Evolutionary conservation across 92 coral and sea anemone species (phyloP), one percentile per base, ranked within the genome.

Genomic region (Palythoa grandis): DNA sequence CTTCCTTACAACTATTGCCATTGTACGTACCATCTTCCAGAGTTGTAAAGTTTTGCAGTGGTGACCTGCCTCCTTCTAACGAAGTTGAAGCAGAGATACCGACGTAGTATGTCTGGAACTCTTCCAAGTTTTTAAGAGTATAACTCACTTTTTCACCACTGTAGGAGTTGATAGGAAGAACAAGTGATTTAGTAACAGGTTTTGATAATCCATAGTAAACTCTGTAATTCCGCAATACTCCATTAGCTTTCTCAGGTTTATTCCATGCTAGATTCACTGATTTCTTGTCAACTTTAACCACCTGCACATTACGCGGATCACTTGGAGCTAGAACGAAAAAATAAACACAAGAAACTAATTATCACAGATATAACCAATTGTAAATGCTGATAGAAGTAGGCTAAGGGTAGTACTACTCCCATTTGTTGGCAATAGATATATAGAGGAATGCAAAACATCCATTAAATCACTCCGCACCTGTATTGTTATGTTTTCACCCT

Each of bases 11-110:
- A 29, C 35, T 29, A 29, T 1, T 29, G 6, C 12, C 19, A 58
- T 14, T n/a, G 19, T n/a, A 63, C 85, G n/a, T 63, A 80, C 85
- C 85, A 50, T 80, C 85, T 80, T 80, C 85, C 63, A 23, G 52
- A 14, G 85, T 80, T 22, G 74, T 80, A 39, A 63, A 50, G 15
- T 14, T 24, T n/a, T 14, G n/a, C 73, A 48, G 39, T 12, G 74
- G 7, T 12, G 85, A 80, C 63, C 22, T 66, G 0, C 1, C 47
- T 40, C 85, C 85, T 68, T 80, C 74, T 23, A 5, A 14, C 9
- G 85, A 43, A 20, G 72, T 80, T 0, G 13, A 5, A 40, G 85
- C 85, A 80, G 85, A 65, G n/a, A 80, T 19, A 24, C 23, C 12
- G 58, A 80, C 43, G 54, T 63, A 47, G 16, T 80, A 80, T 47